phyloP scores from a whole-genome alignment of 2,888 invertebrate species.

The Spodoptera littoralis region DNA sequence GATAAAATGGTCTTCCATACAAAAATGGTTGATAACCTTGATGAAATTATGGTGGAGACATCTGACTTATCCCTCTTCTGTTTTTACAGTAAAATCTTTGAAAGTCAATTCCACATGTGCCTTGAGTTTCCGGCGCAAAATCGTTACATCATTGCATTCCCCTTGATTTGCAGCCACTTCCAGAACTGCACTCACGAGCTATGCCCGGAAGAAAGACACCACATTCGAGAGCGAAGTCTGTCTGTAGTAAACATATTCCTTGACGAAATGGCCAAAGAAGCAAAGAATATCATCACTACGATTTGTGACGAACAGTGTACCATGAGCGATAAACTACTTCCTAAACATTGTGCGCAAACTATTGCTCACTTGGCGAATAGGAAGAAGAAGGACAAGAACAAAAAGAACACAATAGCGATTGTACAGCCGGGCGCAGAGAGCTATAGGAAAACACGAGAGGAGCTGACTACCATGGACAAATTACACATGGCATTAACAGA shows the following conservation, averaged over 20 bases:
- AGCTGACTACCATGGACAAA: constrained; percentile 99
- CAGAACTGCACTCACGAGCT: constrained; percentile 99
- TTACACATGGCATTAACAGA: constrained; percentile 99
- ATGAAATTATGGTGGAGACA: constrained; percentile 98
- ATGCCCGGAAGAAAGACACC: constrained; percentile 99
- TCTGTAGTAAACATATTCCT: constrained; percentile 99
- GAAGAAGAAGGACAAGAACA: constrained; percentile 97
- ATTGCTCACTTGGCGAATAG: constrained; percentile 96
- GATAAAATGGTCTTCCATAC: constrained; percentile 99
- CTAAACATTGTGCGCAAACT: constrained; percentile 97
- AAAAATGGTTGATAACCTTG: constrained; percentile 99
- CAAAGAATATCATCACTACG: constrained; percentile 99
- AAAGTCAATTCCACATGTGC: constrained; percentile 99
- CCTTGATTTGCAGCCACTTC: constrained; percentile 99
- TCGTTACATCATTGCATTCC: constrained; percentile 99
- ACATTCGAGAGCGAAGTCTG: constrained; percentile 97
- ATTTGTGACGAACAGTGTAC: constrained; percentile 99
- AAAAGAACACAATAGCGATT: constrained; percentile 95
- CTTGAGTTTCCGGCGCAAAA: constrained; percentile 99
- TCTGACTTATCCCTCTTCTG: constrained; percentile 99
- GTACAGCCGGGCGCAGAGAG: constrained; percentile 98
- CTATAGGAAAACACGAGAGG: constrained; percentile 97
- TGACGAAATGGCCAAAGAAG: constrained; percentile 99
- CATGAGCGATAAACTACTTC: constrained; percentile 97
- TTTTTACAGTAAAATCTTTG: constrained; percentile 98